Conservation (phyloP, 1,140 invertebrate genomes). For the Heliconius hewitsoni region DNA sequence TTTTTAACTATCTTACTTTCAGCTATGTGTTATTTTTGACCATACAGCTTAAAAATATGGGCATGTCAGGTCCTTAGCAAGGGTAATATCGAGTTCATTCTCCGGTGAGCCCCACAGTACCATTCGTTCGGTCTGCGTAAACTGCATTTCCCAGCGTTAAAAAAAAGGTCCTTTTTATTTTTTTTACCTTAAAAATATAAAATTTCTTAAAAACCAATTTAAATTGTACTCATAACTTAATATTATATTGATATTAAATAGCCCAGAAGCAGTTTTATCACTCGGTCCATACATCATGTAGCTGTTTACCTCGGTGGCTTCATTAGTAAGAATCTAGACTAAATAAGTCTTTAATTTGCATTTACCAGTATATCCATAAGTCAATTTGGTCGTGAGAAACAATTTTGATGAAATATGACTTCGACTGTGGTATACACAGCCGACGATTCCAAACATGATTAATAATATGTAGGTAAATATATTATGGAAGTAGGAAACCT, state of each 20-base stretch:
- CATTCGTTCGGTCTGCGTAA: too few species aligned
- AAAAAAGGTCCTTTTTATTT: too few species aligned
- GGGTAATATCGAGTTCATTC: too few species aligned
- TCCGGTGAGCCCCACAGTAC: too few species aligned
- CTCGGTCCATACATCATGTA: background rate
- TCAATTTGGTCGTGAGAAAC: conserved; percentile 4
- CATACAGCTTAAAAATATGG: too few species aligned
- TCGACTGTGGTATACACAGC: background rate
- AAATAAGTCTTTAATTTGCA: conserved; percentile 3
- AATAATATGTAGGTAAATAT: background rate
- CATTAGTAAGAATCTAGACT: conserved; percentile 9
- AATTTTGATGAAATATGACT: conserved; percentile 14
- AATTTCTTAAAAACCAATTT: background rate
- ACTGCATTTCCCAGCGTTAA: too few species aligned
- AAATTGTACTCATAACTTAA: background rate
- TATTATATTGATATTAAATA: background rate
- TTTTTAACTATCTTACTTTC: too few species aligned
- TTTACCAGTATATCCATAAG: background rate
- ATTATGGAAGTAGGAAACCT: background rate
- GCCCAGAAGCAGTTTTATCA: background rate
- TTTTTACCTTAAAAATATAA: too few species aligned
- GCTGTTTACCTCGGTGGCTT: conserved; percentile 11
- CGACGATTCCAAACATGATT: background rate
- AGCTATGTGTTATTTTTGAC: too few species aligned
- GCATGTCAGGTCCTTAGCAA: too few species aligned